Conservation (phyloP, 2,888 invertebrate genomes). For the Deilephila elpenor region DNA sequence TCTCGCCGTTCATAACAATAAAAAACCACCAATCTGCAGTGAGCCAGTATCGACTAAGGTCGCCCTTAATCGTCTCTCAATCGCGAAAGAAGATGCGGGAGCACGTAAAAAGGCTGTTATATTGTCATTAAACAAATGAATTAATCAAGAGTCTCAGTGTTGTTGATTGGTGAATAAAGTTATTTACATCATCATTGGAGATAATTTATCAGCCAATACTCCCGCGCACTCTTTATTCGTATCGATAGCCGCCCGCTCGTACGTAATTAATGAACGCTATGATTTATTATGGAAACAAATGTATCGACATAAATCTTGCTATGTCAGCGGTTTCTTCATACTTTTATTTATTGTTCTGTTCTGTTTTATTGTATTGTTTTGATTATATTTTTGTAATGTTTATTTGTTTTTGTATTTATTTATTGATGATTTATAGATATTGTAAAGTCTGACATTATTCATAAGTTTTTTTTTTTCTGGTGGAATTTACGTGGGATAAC, state of each 20-base stretch:
- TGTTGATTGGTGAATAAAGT: slow-evolving; percentile 8
- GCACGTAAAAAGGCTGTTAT: too few species aligned
- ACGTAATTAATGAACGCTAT: slow-evolving; percentile 60
- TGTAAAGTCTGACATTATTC: too few species aligned
- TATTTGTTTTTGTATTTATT: too few species aligned
- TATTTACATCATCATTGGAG: background rate
- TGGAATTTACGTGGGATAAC: too few species aligned
- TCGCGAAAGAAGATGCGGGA: too few species aligned
- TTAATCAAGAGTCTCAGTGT: background rate
- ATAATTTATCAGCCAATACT: slow-evolving; percentile 22
- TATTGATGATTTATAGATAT: too few species aligned
- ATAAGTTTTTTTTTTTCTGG: too few species aligned
- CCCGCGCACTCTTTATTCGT: slow-evolving; percentile 31
- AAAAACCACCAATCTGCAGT: too few species aligned
- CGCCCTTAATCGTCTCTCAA: too few species aligned
- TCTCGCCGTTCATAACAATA: too few species aligned
- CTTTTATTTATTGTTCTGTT: slow-evolving; percentile 21
- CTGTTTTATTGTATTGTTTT: background rate
- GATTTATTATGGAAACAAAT: slow-evolving; percentile 62
- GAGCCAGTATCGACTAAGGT: too few species aligned
- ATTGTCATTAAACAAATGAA: background rate
- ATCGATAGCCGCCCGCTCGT: slow-evolving; percentile 36
- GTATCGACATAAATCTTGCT: slow-evolving; percentile 48
- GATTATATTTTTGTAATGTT: too few species aligned
- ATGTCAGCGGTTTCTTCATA: background rate